Conservation (phyloP, 2,797 vertebrate genomes). For the Muraenolepis orangiensis region DNA sequence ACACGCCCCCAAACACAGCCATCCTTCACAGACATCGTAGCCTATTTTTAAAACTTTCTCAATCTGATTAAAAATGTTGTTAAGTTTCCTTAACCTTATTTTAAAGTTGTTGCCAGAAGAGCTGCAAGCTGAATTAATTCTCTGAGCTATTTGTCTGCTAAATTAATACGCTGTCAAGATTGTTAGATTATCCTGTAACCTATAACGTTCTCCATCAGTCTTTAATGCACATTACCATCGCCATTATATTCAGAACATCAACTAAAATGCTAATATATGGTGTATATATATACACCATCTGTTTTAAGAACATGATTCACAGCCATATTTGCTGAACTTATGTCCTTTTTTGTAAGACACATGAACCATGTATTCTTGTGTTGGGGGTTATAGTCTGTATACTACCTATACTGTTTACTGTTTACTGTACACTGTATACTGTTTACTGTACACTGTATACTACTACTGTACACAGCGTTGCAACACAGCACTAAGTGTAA, state of each 20-base stretch:
- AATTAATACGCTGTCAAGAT: neutral
- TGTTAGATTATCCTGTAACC: neutral
- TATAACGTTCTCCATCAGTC: neutral
- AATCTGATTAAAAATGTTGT: no score
- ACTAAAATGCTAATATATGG: no score
- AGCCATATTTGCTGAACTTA: neutral
- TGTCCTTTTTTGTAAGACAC: neutral
- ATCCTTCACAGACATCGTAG: no score
- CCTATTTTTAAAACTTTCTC: neutral
- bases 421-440: no score
- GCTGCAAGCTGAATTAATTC: neutral
- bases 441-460: no score
- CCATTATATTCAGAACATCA: neutral
- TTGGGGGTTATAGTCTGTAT: conserved; percentile 8
- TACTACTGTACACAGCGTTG: conserved; percentile 27
- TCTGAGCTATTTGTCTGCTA: neutral
- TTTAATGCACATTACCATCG: neutral
- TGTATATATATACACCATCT: no score
- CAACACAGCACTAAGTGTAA: conserved; percentile 18
- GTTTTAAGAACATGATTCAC: neutral
- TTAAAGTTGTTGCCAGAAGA: neutral
- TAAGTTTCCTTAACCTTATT: neutral
- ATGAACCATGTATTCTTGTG: neutral
- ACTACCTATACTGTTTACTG: no score
- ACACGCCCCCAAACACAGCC: no score